Percentiles rank a stretch among this genome's conserved stretches.
phyloP scores from a whole-genome alignment of 2,888 invertebrate genomes.

The Chironomus riparius region DNA sequence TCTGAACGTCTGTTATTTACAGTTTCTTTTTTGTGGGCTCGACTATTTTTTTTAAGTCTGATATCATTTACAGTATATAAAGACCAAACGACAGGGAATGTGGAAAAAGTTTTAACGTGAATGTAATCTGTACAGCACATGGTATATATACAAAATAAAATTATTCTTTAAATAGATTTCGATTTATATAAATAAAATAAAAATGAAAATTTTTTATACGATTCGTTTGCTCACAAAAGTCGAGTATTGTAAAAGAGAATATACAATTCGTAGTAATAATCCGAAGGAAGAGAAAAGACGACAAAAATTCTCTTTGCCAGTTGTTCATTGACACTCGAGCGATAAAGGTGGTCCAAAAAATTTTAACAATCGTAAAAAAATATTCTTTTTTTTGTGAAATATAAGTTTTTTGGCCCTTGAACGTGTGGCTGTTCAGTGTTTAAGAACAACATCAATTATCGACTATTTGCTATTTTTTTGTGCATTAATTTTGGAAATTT shows the following conservation, averaged over 20 bases:
- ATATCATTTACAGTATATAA: too few species aligned
- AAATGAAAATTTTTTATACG: background rate
- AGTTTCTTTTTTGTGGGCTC: too few species aligned
- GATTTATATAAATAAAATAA: background rate
- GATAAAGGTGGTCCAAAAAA: conserved; percentile 6
- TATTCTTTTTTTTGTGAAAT: background rate
- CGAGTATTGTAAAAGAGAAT: background rate
- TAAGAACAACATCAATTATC: too few species aligned
- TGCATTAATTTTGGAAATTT: too few species aligned
- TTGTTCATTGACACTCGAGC: conserved; percentile 17
- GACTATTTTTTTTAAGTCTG: too few species aligned
- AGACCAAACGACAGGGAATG: too few species aligned
- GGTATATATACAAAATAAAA: background rate
- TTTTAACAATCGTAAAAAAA: background rate
- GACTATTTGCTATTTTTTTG: too few species aligned
- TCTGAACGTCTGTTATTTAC: too few species aligned
- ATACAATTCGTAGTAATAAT: conserved; percentile 5
- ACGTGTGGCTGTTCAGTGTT: too few species aligned
- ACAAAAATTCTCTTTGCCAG: background rate
- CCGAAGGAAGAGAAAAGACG: conserved; percentile 13
- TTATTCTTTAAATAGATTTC: background rate
- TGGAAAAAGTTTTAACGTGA: background rate
- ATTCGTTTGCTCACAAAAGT: background rate
- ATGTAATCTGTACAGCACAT: background rate
- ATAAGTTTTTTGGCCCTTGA: too few species aligned